Percentiles rank a stretch among this genome's conserved stretches.
These are phyloP conservation scores for Gnathonemus echidnorhynchus DNA, from an alignment of 2,113 vertebrate genomes.

Conservation along the genomic window DNA sequence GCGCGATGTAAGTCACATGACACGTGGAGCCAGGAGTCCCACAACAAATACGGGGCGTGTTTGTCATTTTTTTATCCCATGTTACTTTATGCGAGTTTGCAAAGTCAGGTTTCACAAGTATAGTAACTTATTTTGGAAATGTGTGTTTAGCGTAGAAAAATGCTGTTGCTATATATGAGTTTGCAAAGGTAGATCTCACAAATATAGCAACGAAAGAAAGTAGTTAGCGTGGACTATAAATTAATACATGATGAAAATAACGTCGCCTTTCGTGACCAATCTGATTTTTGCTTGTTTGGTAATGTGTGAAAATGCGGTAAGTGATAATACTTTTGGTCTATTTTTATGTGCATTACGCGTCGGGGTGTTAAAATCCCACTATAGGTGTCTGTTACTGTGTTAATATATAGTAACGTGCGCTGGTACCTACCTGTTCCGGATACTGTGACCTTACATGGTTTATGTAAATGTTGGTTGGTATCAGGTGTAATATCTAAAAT, in stretches of 20 bases:
- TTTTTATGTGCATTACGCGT: not conserved
- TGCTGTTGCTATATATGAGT: not conserved
- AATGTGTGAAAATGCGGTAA: conserved; percentile 44
- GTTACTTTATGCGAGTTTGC: not conserved
- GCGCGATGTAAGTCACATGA: conserved; percentile 46
- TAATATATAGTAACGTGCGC: not conserved
- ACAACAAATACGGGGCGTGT: not conserved
- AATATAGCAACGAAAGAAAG: not conserved
- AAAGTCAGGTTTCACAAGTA: not conserved
- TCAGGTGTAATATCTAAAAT: not conserved
- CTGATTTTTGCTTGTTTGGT: conserved; percentile 30
- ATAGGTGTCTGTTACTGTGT: not conserved
- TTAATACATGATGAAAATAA: conserved; percentile 41
- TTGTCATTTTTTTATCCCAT: not conserved
- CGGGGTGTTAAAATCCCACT: not conserved
- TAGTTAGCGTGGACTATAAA: not conserved
- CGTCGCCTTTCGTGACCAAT: conserved; percentile 29
- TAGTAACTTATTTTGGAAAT: not conserved
- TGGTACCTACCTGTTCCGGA: not conserved
- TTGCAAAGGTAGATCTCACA: not conserved
- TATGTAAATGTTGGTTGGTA: not conserved
- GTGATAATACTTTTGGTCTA: conserved; percentile 14
- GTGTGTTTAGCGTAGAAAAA: not conserved
- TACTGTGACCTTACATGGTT: not conserved
- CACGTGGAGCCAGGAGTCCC: not conserved